phyloP scores from a whole-genome alignment of 1,140 invertebrate species.

The Pissodes strobi region DNA sequence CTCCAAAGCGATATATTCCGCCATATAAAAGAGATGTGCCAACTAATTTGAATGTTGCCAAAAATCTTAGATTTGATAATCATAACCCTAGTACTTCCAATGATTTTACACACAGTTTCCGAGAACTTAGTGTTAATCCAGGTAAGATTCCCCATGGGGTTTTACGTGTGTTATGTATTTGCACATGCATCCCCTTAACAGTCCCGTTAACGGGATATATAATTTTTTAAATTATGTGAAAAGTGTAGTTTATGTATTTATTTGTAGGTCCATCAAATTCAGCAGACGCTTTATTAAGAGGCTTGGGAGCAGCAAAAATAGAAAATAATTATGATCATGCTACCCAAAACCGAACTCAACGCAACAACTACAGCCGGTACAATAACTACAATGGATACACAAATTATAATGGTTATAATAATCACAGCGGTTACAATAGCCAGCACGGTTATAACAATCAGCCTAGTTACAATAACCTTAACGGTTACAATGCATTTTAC shows the following conservation, averaged over 20 bases:
- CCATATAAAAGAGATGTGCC: background rate
- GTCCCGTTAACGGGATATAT: too few species aligned
- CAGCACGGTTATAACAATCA: too few species aligned
- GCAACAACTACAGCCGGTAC: too few species aligned
- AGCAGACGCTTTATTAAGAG: slow-evolving; percentile 1
- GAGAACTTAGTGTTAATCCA: background rate
- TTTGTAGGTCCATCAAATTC: background rate
- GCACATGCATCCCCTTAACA: too few species aligned
- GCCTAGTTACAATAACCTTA: too few species aligned
- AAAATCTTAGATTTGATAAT: slow-evolving; percentile 8
- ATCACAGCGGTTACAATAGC: too few species aligned
- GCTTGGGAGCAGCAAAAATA: background rate
- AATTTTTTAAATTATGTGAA: background rate
- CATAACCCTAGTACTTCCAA: background rate
- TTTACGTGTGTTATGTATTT: background rate
- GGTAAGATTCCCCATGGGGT: background rate
- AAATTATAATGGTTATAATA: too few species aligned
- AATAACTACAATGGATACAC: too few species aligned
- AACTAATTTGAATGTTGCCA: background rate
- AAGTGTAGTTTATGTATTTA: background rate
- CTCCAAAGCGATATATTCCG: slow-evolving; percentile 18
- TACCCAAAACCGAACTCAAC: too few species aligned
- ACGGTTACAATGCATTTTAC: too few species aligned
- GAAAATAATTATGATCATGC: too few species aligned
- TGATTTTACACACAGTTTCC: background rate